These are phyloP conservation scores for Plumapathes pennacea DNA, from an alignment of 92 coral and sea anemone species.

Conservation along the genomic window DNA sequence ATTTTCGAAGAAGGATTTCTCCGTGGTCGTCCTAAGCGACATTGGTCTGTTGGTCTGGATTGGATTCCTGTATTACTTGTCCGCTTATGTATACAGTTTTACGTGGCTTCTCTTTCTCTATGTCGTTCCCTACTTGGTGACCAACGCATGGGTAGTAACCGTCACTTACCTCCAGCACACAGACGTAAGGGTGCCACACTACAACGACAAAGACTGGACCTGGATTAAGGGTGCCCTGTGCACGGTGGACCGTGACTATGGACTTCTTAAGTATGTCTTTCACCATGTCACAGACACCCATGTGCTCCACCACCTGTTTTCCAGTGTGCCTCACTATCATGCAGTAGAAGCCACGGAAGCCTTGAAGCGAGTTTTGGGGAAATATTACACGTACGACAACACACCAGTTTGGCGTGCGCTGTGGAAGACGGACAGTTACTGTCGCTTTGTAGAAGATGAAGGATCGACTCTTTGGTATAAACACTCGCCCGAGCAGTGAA, in stretches of 20 bases:
- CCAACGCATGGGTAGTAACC: constrained; percentile 59
- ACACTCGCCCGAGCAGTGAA: no score
- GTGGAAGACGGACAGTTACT: constrained; percentile 55
- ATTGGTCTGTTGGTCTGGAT: constrained; percentile 52
- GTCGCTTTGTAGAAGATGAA: constrained; percentile 51
- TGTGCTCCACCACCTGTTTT: constrained; percentile 50
- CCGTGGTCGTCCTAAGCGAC: constrained; percentile 50
- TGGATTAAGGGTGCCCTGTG: constrained; percentile 69
- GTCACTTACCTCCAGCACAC: constrained; percentile 62
- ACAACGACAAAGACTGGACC: constrained; percentile 50
- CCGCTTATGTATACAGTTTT: constrained; percentile 21
- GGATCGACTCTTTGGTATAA: constrained; percentile 55
- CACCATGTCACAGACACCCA: constrained; percentile 68
- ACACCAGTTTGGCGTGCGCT: constrained; percentile 56
- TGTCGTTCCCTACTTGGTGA: constrained; percentile 51
- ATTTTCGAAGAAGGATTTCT: constrained; percentile 41
- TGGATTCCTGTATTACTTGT: constrained; percentile 37
- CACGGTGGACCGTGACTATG: constrained; percentile 59
- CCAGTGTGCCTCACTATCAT: constrained; percentile 60
- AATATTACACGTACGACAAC: constrained; percentile 44
- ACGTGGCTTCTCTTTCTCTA: constrained; percentile 52
- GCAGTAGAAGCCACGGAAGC: constrained; percentile 53
- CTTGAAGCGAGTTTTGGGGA: constrained; percentile 37
- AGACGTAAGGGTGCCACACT: constrained; percentile 59
- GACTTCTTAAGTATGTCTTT: constrained; percentile 49